phyloP scores from a whole-genome alignment of 2,797 vertebrate species.

The Pangasius larnaudii region DNA sequence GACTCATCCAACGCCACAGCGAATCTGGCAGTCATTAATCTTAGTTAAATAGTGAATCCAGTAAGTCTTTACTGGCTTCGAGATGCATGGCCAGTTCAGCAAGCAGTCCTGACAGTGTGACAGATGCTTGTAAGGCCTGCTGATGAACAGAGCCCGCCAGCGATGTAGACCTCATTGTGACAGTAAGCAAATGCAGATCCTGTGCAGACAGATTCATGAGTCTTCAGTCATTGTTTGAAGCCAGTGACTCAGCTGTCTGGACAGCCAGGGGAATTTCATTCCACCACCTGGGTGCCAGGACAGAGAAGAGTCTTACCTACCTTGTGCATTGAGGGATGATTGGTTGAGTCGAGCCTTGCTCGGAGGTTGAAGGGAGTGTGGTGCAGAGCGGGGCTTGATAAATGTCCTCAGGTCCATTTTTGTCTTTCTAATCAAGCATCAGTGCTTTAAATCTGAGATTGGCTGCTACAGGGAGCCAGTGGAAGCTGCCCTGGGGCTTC shows the following conservation, averaged over 20 bases:
- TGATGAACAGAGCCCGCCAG: conserved; percentile 68
- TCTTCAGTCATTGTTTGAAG: conserved; percentile 5
- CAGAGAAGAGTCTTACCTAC: neutral
- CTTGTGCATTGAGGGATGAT: neutral
- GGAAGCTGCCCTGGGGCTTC: neutral
- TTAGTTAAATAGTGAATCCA: neutral
- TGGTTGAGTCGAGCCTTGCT: neutral
- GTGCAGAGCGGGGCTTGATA: neutral
- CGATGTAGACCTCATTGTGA: conserved; percentile 55
- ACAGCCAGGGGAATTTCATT: neutral
- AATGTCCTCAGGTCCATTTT: conserved; percentile 10
- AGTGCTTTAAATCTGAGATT: neutral
- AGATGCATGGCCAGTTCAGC: conserved; percentile 56
- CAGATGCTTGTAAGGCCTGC: conserved; percentile 62
- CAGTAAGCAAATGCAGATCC: conserved; percentile 40
- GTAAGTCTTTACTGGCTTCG: conserved; percentile 59
- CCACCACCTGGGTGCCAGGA: neutral
- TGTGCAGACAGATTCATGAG: neutral
- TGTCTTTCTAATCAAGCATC: conserved; percentile 12
- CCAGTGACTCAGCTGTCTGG: neutral
- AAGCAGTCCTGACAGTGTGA: conserved; percentile 68
- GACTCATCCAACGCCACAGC: conserved; percentile 35
- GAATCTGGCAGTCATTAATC: conserved; percentile 18
- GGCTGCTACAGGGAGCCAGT: neutral
- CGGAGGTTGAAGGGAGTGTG: neutral